Evolutionary conservation across 1,140 invertebrate species (phyloP).

Genomic region (Brachionus calyciflorus): DNA sequence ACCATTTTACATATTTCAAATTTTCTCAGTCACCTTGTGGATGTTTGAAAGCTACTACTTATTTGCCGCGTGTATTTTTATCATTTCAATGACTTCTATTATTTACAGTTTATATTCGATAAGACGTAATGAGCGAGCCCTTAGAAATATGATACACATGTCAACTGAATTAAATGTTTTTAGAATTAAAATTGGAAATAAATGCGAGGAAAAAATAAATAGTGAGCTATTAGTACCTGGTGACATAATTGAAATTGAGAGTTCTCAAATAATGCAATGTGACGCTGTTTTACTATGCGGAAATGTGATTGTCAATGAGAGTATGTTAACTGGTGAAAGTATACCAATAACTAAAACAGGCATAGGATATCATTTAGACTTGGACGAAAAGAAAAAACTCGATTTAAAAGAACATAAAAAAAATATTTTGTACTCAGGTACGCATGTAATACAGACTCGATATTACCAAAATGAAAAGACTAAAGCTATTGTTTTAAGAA

Average conservation of each 20-base stretch:
- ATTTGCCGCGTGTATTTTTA: conserved; percentile 66
- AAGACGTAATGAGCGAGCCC: not conserved
- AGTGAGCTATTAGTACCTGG: conserved; percentile 53
- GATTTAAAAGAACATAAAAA: not conserved
- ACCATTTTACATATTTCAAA: conserved; percentile 60
- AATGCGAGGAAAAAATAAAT: not conserved
- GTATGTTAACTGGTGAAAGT: conserved; percentile 55
- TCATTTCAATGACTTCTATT: conserved; percentile 72
- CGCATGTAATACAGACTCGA: conserved; percentile 3
- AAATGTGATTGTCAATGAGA: conserved; percentile 54
- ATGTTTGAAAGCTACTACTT: conserved; percentile 49
- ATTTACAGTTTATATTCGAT: not conserved
- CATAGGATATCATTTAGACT: not conserved
- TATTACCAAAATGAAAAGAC: not conserved
- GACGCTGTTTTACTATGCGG: conserved; percentile 54
- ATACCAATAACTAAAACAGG: conserved; percentile 53
- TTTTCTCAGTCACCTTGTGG: conserved; percentile 59
- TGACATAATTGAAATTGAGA: conserved; percentile 51
- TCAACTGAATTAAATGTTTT: not conserved
- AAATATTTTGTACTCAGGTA: not conserved
- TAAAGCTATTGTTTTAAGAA: conserved; percentile 7
- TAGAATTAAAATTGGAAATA: not conserved
- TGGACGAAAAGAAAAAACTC: not conserved
- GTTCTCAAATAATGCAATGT: conserved; percentile 50
- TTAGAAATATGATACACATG: not conserved